Percentiles rank a stretch among this genome's conserved stretches.
These are phyloP conservation scores for Drosophila ironensis DNA, from an alignment of 1,140 invertebrate genomes.

Conservation along the genomic window DNA sequence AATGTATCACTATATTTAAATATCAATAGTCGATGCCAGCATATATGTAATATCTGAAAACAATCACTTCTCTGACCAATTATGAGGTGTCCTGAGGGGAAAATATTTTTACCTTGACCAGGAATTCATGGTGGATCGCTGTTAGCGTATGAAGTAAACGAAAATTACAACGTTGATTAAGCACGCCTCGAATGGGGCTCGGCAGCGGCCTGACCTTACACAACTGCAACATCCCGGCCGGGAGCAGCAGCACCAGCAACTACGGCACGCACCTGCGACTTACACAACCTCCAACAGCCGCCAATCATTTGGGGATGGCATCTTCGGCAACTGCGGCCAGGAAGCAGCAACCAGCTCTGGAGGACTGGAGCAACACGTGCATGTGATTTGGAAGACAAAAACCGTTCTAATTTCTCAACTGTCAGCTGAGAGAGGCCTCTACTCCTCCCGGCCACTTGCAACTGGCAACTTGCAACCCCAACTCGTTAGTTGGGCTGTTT, in stretches of 20 bases:
- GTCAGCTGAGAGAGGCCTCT: conserved; percentile 62
- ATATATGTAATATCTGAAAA: no score
- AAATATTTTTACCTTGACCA: no score
- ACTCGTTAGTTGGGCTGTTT: conserved; percentile 66
- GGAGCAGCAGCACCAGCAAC: neutral
- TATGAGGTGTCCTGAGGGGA: no score
- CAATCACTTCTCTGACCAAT: no score
- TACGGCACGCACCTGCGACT: conserved; percentile 18
- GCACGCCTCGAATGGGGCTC: conserved; percentile 10
- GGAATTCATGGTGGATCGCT: no score
- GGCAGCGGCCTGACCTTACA: conserved; percentile 36
- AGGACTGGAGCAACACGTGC: conserved; percentile 61
- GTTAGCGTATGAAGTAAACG: conserved; percentile 4
- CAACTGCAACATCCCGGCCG: conserved; percentile 9
- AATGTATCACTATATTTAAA: no score
- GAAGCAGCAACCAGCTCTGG: neutral
- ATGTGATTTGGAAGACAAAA: conserved; percentile 74
- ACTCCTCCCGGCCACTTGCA: conserved; percentile 8
- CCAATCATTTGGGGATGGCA: conserved; percentile 26
- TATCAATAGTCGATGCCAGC: no score
- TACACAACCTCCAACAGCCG: conserved; percentile 28
- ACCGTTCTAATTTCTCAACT: conserved; percentile 80
- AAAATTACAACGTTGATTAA: conserved; percentile 53
- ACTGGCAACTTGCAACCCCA: conserved; percentile 26
- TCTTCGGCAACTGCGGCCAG: conserved; percentile 24